Percentiles rank a stretch among this genome's conserved stretches.
These are phyloP conservation scores for Drosophila eohydei DNA, from an alignment of 2,888 invertebrate genomes.

Conservation along the genomic window DNA sequence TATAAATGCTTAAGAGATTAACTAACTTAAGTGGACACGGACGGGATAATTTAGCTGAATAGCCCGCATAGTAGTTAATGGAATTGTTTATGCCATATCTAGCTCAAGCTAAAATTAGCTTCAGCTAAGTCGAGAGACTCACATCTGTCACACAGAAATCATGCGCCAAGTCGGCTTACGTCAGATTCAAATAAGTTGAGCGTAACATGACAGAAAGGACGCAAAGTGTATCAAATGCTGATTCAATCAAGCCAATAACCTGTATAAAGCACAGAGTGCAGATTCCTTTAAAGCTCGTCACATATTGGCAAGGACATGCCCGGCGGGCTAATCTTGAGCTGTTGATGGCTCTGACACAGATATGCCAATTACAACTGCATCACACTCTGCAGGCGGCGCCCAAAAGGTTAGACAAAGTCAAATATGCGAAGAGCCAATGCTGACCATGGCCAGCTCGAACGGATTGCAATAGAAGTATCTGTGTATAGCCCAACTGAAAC, in stretches of 20 bases:
- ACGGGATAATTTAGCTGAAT: neutral
- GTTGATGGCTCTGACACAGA: slow-evolving; percentile 59
- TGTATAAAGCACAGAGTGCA: slow-evolving; percentile 12
- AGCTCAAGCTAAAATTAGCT: neutral
- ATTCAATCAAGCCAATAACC: slow-evolving; percentile 28
- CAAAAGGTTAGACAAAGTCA: slow-evolving; percentile 65
- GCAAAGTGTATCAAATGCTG: slow-evolving; percentile 12
- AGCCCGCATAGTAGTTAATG: no score
- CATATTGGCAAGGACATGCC: slow-evolving; percentile 29
- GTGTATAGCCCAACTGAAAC: slow-evolving; percentile 6
- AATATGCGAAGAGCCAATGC: slow-evolving; percentile 38
- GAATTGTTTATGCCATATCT: neutral
- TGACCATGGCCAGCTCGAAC: slow-evolving; percentile 57
- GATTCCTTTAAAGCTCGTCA: slow-evolving; percentile 22
- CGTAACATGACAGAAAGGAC: neutral
- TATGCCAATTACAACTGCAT: slow-evolving; percentile 70
- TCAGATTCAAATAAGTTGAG: slow-evolving; percentile 1
- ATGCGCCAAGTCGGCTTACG: neutral
- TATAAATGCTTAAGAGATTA: neutral
- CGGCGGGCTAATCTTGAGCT: slow-evolving; percentile 46
- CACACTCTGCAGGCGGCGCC: slow-evolving; percentile 23
- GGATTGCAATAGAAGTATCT: slow-evolving; percentile 46
- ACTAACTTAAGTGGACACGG: neutral
- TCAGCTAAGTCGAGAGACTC: neutral
- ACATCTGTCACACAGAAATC: neutral